phyloP scores from a whole-genome alignment of 2,888 invertebrate species.

The Rhyacophila evoluta region DNA sequence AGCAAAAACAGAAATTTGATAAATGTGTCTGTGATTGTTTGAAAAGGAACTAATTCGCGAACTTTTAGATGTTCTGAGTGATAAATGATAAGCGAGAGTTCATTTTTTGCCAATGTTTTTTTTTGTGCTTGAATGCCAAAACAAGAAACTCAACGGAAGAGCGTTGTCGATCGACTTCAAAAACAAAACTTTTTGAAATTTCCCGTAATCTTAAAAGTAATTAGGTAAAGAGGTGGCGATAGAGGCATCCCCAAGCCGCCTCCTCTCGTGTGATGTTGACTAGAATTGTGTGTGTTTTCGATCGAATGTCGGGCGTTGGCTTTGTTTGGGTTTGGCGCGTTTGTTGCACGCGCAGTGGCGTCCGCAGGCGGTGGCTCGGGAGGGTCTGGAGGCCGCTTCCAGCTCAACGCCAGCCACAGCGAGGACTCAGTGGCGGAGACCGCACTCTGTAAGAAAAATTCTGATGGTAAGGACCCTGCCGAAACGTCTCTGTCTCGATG shows the following conservation, averaged over 20 bases:
- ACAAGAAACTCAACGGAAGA: not conserved
- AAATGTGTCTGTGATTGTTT: not conserved
- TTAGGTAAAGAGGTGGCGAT: not conserved
- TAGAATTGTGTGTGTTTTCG: slow-evolving; percentile 42
- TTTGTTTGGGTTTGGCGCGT: slow-evolving; percentile 48
- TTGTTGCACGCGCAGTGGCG: slow-evolving; percentile 19
- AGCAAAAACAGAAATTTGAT: no score
- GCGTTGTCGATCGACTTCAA: not conserved
- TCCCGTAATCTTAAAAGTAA: not conserved
- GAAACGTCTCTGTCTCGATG: slow-evolving; percentile 57
- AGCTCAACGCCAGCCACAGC: slow-evolving; percentile 78
- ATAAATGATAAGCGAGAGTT: not conserved
- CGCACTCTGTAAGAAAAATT: slow-evolving; percentile 84
- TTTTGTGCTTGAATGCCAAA: not conserved
- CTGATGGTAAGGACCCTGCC: slow-evolving; percentile 78
- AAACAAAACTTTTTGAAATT: not conserved
- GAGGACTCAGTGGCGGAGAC: slow-evolving; percentile 87
- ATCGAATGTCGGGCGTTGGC: slow-evolving; percentile 44
- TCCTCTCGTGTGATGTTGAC: slow-evolving; percentile 28
- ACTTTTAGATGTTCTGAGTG: not conserved
- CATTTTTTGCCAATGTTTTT: not conserved
- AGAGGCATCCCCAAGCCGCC: not conserved
- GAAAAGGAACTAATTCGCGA: not conserved
- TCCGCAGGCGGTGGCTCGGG: not conserved
- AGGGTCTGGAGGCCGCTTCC: slow-evolving; percentile 60